Evolutionary conservation across 2,113 vertebrate species (phyloP), one percentile per base, ranked within the genome.

Genomic region (Morone saxatilis): DNA sequence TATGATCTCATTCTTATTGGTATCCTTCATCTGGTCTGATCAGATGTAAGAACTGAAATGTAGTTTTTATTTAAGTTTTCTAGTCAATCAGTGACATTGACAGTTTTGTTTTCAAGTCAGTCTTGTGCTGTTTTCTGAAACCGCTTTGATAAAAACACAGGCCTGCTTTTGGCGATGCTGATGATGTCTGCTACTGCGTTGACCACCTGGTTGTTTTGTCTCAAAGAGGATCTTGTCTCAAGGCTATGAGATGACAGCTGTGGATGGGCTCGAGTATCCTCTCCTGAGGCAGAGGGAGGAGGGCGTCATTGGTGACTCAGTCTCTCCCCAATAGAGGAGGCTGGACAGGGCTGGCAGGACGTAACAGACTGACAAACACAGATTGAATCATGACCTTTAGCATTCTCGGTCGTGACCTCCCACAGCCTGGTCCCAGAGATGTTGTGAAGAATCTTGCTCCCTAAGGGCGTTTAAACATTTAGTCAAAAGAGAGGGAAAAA

Each of bases 311-410:
- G 45, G 71, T 87, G 80, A 86, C 63, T 78, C 38, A 74, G 36
- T 63, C 57, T 76, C 36, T 59, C 16, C 57, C 38, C 65, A 43
- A 16, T 25, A 50, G 80, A 73, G 41, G 20, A 60, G 41, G 45
- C 65, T 43, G 25, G 66, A 76, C 40, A 72, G 54, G 13, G 71
- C 76, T n/a, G 38, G 66, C 68, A 17, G 74, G 36, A 40, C 41
- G 45, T 85, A 72, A 65, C 61, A 72, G 69, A 72, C 78, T 87
- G 84, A 88, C 87, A 77, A 60, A 86, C 9, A 72, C 87, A 91
- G 88, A 92, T 86, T 80, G 93, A 88, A 87, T 65, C 54, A 10
- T 69, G 84, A 89, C 91, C 91, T 90, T 80, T 47, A 60, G 38
- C 66, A n/a, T 51, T 71, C 50, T 56, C 5, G 51, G 57, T 36